Evolutionary conservation across 2,888 invertebrate species (phyloP), one percentile per base, ranked within the genome.

Genomic region (Parnassius orleans): DNA sequence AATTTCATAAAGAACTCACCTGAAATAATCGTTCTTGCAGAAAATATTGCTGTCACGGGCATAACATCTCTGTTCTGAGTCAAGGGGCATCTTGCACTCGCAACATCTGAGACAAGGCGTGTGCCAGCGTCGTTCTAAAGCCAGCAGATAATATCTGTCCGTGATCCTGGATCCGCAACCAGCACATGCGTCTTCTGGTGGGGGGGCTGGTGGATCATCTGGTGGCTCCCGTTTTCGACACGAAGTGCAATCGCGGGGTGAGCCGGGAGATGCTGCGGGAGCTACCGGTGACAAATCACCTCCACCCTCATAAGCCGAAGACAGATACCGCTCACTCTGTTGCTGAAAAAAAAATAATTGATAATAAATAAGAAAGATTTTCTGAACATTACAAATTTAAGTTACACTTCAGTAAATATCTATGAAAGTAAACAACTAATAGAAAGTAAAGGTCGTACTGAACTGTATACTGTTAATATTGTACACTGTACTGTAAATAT

Each of bases 21-120:
- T 95, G 93, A 97, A 96, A 90, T 98, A 98, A 90, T 98, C 98
- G 82, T 96, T 97, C 92, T 98, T 98, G 94, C 98, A 98, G 91
- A 97, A 98, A 77, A 98, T 98, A 83, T 96, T 96, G 76, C 97
- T 97, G 84, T 98, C 97, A 72, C 97, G 93, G 69, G 97, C 95
- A 86, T 98, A 98, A 89, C 98, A 98, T 72, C 98, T 95, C 80
- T 96, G 95, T 84, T 98, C 97, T 1, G 97, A 95, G 84, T 98
- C 98, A 72, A 98, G 93, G 5, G 96, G 95, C 88, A 95, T 95
- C 77, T 96, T 94, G 88, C 98, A 98, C 83, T 97, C 96, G 80
- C 95, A 96, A 88, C 98, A 98, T 81, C 96, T 95, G 46, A 98
- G 93, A 81, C 98, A 98, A 64, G 96, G 94, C 54, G 96, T 95